phyloP scores from a whole-genome alignment of 2,113 vertebrate genomes.

The Rhinoptilus africanus region DNA sequence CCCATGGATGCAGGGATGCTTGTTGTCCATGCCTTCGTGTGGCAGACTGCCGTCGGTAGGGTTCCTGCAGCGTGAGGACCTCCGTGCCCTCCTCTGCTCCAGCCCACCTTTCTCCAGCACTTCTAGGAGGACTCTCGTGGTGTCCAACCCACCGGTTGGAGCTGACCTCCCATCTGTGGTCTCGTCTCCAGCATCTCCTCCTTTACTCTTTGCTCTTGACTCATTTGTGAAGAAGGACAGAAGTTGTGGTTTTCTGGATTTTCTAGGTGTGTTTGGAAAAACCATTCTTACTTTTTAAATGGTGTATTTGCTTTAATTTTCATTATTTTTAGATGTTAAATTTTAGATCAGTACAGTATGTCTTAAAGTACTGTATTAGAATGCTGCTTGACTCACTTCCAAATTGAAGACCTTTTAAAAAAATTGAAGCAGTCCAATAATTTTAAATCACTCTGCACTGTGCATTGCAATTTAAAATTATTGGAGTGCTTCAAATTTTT shows the following conservation, averaged over 20 bases:
- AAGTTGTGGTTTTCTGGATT: not conserved
- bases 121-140: not conserved
- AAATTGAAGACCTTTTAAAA: conserved; percentile 84
- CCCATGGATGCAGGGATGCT: not conserved
- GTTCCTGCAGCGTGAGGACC: fast-evolving
- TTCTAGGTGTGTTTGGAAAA: conserved; percentile 23
- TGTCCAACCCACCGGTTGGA: not conserved
- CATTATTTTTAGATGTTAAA: conserved; percentile 80
- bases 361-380: conserved; percentile 79
- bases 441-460: conserved; percentile 86
- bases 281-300: not conserved
- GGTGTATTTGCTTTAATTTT: conserved; percentile 71
- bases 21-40: not conserved
- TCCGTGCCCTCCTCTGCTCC: not conserved
- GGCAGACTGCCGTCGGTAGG: not conserved
- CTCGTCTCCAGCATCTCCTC: fast-evolving
- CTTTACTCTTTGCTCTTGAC: not conserved
- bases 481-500: conserved; percentile 89
- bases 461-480: conserved; percentile 89
- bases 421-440: conserved; percentile 84
- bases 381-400: conserved; percentile 82
- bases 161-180: not conserved
- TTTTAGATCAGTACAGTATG: conserved; percentile 75
- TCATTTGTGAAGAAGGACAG: not conserved
- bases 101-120: not conserved